These are phyloP conservation scores for Erinaceus europaeus DNA, from an alignment of 2,113 vertebrate species.

Conservation along the genomic window DNA sequence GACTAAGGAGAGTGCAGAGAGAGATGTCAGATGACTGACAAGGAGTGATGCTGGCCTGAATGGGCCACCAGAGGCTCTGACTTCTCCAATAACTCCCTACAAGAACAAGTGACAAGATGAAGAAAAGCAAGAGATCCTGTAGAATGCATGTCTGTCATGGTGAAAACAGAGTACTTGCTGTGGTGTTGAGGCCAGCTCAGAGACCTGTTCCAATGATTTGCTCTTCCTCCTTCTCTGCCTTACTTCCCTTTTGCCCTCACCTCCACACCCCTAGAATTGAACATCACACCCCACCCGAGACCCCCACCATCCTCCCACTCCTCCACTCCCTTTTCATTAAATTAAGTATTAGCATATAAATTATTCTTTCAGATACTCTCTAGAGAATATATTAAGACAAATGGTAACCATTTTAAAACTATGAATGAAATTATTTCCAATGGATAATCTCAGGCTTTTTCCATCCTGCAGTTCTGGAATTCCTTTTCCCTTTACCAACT, in stretches of 20 bases:
- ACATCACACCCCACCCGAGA: background rate
- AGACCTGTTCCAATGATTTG: background rate
- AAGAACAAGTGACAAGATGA: background rate
- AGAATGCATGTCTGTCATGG: background rate
- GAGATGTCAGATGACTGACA: background rate
- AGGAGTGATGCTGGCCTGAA: background rate
- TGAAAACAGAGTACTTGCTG: background rate
- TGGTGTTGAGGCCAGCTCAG: background rate
- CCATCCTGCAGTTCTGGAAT: background rate
- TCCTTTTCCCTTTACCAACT: background rate
- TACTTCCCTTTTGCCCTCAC: background rate
- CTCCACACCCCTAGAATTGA: background rate
- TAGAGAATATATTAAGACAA: background rate
- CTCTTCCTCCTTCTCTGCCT: background rate
- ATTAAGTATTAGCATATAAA: background rate
- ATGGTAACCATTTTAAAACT: background rate
- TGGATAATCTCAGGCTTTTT: background rate
- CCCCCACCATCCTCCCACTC: too few species aligned
- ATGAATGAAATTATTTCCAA: background rate
- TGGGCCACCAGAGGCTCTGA: background rate
- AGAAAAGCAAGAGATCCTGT: background rate
- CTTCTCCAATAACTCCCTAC: background rate
- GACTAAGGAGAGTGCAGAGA: background rate
- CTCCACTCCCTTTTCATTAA: background rate
- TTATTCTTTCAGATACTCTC: background rate